Conservation (phyloP, 2,888 invertebrate species). For the Yponomeuta cagnagella region DNA sequence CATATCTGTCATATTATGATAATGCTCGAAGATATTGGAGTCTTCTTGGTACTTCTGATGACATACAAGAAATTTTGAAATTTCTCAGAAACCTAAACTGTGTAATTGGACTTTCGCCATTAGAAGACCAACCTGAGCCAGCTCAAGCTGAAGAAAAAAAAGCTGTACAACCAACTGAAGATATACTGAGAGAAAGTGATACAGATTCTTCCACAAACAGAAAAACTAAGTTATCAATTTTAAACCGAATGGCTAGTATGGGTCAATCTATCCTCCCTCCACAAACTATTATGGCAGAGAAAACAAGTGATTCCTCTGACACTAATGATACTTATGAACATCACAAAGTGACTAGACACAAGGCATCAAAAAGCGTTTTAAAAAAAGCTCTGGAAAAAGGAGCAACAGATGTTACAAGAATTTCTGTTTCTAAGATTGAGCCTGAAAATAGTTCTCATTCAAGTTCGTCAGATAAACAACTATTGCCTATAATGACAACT, state of each 20-base stretch:
- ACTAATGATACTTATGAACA: constrained; percentile 37
- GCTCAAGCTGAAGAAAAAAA: constrained; percentile 20
- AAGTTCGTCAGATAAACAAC: constrained; percentile 34
- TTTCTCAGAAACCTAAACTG: constrained; percentile 34
- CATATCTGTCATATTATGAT: constrained; percentile 57
- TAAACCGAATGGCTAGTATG: constrained; percentile 63
- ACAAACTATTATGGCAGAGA: constrained; percentile 28
- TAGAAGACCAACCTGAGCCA: constrained; percentile 29
- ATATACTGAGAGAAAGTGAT: constrained; percentile 45
- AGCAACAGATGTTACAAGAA: constrained; percentile 28
- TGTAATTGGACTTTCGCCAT: constrained; percentile 33
- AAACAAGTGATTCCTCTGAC: constrained; percentile 57
- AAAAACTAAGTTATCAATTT: constrained; percentile 55
- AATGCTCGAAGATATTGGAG: constrained; percentile 54
- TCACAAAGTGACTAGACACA: constrained; percentile 42
- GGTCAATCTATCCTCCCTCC: constrained; percentile 61
- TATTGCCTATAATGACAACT: constrained; percentile 40
- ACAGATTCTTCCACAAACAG: constrained; percentile 51
- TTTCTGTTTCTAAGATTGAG: constrained; percentile 20
- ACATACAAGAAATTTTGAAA: constrained; percentile 40
- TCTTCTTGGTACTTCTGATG: constrained; percentile 43
- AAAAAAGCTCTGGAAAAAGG: constrained; percentile 37
- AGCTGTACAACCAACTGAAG: constrained; percentile 14
- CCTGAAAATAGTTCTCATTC: constrained; percentile 27
- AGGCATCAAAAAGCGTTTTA: constrained; percentile 35